A percentile compares a stretch with the other conserved stretches of the same genome.
Conservation (phyloP, 2,113 vertebrate genomes). For the Engraulis encrasicolus region DNA sequence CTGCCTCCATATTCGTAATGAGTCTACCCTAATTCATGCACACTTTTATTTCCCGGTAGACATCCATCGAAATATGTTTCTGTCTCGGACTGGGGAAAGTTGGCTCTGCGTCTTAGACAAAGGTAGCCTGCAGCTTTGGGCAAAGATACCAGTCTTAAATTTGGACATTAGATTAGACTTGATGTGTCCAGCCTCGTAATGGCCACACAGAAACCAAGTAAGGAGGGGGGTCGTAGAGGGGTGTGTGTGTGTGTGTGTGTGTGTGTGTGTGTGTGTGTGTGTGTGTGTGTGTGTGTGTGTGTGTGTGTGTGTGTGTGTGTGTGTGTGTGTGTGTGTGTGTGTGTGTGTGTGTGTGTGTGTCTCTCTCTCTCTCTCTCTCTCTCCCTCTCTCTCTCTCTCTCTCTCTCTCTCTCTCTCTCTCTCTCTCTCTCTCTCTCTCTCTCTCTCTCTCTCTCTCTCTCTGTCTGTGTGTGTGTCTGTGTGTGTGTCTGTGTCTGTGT, state of each 20-base stretch:
- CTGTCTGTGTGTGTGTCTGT: too few species aligned
- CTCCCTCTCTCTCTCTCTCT: slow-evolving; percentile 5
- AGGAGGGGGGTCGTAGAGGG: too few species aligned
- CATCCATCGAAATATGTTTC: neutral
- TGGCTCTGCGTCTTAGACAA: neutral
- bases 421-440: neutral
- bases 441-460: neutral
- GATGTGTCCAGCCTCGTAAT: neutral
- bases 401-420: neutral
- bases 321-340: too few species aligned
- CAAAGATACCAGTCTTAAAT: slow-evolving; percentile 14
- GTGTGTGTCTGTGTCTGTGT: too few species aligned
- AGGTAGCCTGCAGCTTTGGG: neutral
- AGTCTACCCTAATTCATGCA: neutral
- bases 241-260: too few species aligned
- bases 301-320: too few species aligned
- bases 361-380: slow-evolving; percentile 23
- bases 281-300: too few species aligned
- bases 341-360: too few species aligned
- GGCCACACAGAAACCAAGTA: neutral
- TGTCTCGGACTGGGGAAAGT: neutral
- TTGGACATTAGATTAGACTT: slow-evolving; percentile 1
- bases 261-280: too few species aligned
- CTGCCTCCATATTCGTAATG: neutral
- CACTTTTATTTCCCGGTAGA: slow-evolving; percentile 1